Base-by-base conservation (phyloP, 1,140 invertebrate species). In the Papilio dardanus region DNA sequence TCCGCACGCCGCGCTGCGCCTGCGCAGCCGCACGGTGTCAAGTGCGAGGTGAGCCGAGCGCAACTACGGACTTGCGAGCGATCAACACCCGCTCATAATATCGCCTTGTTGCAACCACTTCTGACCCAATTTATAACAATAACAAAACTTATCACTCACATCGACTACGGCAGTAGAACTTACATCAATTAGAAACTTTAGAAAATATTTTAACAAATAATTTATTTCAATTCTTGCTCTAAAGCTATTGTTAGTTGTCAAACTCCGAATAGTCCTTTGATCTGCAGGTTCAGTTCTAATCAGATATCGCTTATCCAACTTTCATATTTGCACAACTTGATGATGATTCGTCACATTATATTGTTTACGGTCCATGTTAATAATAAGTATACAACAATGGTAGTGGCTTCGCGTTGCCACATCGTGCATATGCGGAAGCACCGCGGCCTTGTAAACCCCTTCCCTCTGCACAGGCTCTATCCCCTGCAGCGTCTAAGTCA, bases 371-470 rank as follows among this genome's bases (percentile, higher is more conserved):
- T 31, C 21, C 65, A 19, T 66, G 16, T 16, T 30, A 33, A n/a
- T 66, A 8, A 8, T 6, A 33, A 33, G n/a, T 19, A 66, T 66
- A 8, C n/a, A 19, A 66, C 65, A 16, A n/a, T 19, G 33, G 67
- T 69, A 40, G 67, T 3, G 12, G 19, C 19, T 35, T 1, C 67
- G 35, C 21, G 35, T 69, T 69, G 35, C 66, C 19, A 21, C 35
- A 42, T 69, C 21, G 67, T 69, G 67, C 67, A 69, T 28, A 68
- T 42, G 12, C 35, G 67, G 35, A 69, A 62, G 31, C 37, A 14
- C 19, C 67, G 71, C 71, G 78, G 74, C 79, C 79, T 84, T 84
- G 81, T 79, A 80, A 37, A 75, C 71, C 71, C 37, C 28, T 19
- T 42, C 46, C 33, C 6, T 12, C 4, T 67, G 1, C 33, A 14